Conservation (phyloP, 1,140 invertebrate genomes). For the Aphidius ervi region DNA sequence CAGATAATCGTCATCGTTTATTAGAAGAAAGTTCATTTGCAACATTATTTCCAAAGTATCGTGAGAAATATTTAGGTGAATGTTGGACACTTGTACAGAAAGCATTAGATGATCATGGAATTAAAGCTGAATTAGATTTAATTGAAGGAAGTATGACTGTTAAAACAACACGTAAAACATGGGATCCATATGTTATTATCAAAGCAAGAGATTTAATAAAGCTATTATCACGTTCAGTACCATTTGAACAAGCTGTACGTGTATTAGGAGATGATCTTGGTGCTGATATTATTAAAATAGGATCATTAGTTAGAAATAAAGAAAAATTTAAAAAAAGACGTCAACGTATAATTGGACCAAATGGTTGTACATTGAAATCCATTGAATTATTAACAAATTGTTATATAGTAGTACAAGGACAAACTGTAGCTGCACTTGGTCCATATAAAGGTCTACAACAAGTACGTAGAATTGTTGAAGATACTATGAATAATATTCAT, state of each 20-base stretch:
- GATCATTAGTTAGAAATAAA: constrained; percentile 82
- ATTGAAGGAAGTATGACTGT: constrained; percentile 96
- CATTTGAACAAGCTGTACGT: constrained; percentile 87
- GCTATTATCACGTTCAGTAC: constrained; percentile 90
- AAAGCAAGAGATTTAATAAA: constrained; percentile 97
- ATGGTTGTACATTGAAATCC: constrained; percentile 95
- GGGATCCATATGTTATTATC: constrained; percentile 97
- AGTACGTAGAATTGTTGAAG: constrained; percentile 87
- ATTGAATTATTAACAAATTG: constrained; percentile 97
- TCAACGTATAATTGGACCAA: constrained; percentile 92
- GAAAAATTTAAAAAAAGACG: constrained; percentile 95
- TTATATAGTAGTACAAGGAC: constrained; percentile 95
- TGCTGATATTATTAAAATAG: constrained; percentile 97
- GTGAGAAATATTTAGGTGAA: constrained; percentile 94
- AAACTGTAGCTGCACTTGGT: constrained; percentile 94
- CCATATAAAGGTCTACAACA: constrained; percentile 93
- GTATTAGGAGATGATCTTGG: constrained; percentile 86
- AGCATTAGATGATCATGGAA: constrained; percentile 67
- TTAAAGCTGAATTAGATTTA: constrained; percentile 91
- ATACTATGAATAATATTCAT: constrained; percentile 99
- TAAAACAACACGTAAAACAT: constrained; percentile 93
- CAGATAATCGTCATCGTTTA: constrained; percentile 84
- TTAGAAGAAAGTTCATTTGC: constrained; percentile 76
- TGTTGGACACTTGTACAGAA: constrained; percentile 95
- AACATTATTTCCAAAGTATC: constrained; percentile 83